Evolutionary conservation across 35 echinoderm and acorn worm genomes (phyloP).

Genomic region (Apostichopus japonicus): DNA sequence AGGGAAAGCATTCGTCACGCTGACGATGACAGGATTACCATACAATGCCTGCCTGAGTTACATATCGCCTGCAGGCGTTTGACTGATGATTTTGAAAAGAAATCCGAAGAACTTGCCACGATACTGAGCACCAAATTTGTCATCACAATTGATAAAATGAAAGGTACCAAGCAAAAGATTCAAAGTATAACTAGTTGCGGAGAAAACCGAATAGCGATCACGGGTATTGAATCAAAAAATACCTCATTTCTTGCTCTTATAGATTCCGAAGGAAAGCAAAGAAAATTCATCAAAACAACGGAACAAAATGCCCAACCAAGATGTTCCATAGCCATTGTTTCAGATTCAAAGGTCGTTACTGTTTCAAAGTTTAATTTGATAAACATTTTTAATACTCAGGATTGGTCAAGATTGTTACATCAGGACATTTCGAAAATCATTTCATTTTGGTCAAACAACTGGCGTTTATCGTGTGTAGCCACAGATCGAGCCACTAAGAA

Average conservation of each 20-base stretch:
- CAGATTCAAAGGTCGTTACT: background rate
- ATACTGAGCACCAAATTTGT: background rate
- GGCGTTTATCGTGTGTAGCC: background rate
- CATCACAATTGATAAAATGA: background rate
- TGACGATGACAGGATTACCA: background rate
- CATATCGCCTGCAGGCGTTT: background rate
- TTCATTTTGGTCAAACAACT: background rate
- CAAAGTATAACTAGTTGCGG: background rate
- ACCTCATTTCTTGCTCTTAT: background rate
- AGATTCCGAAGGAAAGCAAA: background rate
- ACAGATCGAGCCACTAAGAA: background rate
- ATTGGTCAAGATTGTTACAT: background rate
- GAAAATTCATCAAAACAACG: no score
- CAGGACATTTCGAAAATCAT: background rate
- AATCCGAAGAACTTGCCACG: background rate
- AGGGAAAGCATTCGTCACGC: background rate
- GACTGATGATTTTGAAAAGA: background rate
- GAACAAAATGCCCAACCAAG: background rate
- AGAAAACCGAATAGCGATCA: background rate
- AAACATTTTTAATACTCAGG: background rate
- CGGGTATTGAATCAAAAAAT: background rate
- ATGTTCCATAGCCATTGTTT: background rate
- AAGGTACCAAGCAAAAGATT: background rate
- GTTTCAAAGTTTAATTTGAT: background rate
- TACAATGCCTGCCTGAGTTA: background rate